Percentiles rank a stretch among this genome's conserved stretches.
phyloP scores from a whole-genome alignment of 1,140 invertebrate species.

The Copidosoma floridanum region DNA sequence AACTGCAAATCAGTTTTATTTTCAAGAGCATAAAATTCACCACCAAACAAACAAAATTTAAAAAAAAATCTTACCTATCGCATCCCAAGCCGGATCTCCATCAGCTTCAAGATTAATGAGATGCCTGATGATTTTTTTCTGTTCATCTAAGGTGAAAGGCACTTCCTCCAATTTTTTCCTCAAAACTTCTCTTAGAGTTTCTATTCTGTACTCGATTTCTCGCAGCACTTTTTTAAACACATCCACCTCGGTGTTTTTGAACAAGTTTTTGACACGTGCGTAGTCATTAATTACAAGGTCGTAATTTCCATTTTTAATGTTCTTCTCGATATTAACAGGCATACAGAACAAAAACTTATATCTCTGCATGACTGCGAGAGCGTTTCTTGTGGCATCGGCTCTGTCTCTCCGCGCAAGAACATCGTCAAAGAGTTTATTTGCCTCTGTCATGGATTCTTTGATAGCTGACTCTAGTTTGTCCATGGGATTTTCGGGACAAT shows the following conservation, averaged over 20 bases:
- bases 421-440: conserved; percentile 91
- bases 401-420: conserved; percentile 90
- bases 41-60: neutral
- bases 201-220: conserved; percentile 88
- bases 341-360: conserved; percentile 93
- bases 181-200: conserved; percentile 76
- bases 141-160: conserved; percentile 87
- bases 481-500: conserved; percentile 73
- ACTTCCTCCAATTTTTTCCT: conserved; percentile 82
- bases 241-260: conserved; percentile 90
- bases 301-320: conserved; percentile 92
- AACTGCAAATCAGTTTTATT: conserved; percentile 36
- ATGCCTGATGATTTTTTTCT: conserved; percentile 87
- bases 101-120: conserved; percentile 69
- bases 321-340: conserved; percentile 89
- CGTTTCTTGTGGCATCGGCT: conserved; percentile 94
- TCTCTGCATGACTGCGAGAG: conserved; percentile 86
- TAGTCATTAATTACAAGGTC: conserved; percentile 98
- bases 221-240: conserved; percentile 82
- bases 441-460: conserved; percentile 84
- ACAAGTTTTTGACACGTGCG: conserved; percentile 91
- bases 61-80: conserved; percentile 64
- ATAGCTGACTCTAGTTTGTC: conserved; percentile 78
- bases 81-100: conserved; percentile 91
- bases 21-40: neutral